Percentiles rank a stretch among this genome's conserved stretches.
phyloP scores from a whole-genome alignment of 2,888 invertebrate genomes.

The Apantesis nais region DNA sequence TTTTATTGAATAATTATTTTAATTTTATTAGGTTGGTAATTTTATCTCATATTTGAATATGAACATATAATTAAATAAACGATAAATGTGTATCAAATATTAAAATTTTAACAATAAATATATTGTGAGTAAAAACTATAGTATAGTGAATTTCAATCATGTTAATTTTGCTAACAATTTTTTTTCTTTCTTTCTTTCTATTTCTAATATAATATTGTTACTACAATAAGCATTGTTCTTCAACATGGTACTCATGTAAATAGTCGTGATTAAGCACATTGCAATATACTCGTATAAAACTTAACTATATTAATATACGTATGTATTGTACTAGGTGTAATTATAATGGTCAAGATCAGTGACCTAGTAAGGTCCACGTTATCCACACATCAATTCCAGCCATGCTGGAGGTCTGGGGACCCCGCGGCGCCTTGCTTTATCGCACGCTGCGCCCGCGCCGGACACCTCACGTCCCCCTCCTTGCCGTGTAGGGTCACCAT shows the following conservation, averaged over 20 bases:
- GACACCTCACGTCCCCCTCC: conserved; percentile 72
- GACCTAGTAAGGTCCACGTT: conserved; percentile 53
- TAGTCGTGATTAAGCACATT: background rate
- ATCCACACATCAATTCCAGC: conserved; percentile 45
- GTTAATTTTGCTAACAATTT: too few species aligned
- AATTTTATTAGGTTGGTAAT: conserved; percentile 22
- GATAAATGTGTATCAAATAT: conserved; percentile 30
- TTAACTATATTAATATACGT: background rate
- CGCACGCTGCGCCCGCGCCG: conserved; percentile 81
- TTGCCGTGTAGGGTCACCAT: conserved; percentile 60
- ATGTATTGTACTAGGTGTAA: background rate
- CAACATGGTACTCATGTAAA: background rate
- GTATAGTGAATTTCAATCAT: too few species aligned
- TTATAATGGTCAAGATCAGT: conserved; percentile 6
- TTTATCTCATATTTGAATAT: conserved; percentile 3
- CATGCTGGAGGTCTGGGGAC: conserved; percentile 78
- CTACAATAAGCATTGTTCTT: background rate
- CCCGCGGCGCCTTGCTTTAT: conserved; percentile 84
- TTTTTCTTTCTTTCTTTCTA: too few species aligned
- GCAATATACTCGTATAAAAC: background rate
- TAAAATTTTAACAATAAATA: conserved; percentile 14
- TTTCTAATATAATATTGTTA: background rate
- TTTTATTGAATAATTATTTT: conserved; percentile 26
- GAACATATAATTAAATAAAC: conserved; percentile 28
- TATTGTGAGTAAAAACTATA: too few species aligned